Evolutionary conservation across 1,140 invertebrate genomes (phyloP).

Genomic region (Elysia chlorotica): DNA sequence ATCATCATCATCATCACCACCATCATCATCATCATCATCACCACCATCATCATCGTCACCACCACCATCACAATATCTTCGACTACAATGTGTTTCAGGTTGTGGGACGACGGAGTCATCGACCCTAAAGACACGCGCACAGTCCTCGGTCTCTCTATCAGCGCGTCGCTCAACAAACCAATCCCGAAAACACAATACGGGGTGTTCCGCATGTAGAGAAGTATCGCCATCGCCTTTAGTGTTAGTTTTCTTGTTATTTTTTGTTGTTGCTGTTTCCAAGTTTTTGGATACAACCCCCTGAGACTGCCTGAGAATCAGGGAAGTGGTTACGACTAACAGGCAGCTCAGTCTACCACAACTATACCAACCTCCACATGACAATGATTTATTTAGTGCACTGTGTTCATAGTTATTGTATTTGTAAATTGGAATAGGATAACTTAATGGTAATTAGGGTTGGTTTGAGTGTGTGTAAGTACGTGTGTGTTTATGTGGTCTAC

Average conservation of each 20-base stretch:
- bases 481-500: too few species aligned
- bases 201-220: constrained; percentile 60
- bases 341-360: neutral
- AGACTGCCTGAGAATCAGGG: neutral
- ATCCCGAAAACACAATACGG: constrained; percentile 56
- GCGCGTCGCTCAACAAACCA: constrained; percentile 57
- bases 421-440: too few species aligned
- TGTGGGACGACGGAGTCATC: constrained; percentile 64
- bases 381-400: too few species aligned
- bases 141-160: constrained; percentile 58
- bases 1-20: neutral
- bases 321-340: neutral
- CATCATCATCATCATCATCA: constrained; percentile 2
- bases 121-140: constrained; percentile 59
- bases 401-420: too few species aligned
- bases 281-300: neutral
- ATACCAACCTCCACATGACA: neutral
- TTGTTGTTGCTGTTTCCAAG: neutral
- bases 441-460: too few species aligned
- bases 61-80: too few species aligned
- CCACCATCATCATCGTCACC: too few species aligned
- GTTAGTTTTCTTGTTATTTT: neutral
- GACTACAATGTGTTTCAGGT: too few species aligned
- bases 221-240: neutral
- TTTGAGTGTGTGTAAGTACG: too few species aligned